Percentiles rank a stretch among this genome's conserved stretches.
These are phyloP conservation scores for Copidosoma aretas DNA, from an alignment of 2,888 invertebrate species.

Conservation along the genomic window DNA sequence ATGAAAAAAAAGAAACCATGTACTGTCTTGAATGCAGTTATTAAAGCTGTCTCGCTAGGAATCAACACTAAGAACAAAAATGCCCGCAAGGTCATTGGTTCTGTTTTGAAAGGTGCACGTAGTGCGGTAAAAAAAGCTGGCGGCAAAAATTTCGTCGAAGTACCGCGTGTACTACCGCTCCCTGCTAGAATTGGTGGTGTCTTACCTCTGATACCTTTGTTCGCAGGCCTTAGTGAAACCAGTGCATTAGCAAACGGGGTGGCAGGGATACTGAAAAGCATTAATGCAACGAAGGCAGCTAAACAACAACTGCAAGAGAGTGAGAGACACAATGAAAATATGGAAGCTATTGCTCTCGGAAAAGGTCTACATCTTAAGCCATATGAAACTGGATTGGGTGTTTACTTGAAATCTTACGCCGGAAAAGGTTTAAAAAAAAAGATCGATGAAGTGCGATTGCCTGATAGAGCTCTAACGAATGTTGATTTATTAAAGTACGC, in stretches of 20 bases:
- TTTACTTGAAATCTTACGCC: too few relatives aligned
- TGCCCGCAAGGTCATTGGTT: constrained; percentile 33
- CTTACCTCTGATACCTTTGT: constrained; percentile 46
- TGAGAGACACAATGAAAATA: constrained; percentile 54
- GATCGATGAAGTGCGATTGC: too few relatives aligned
- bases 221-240: constrained; percentile 46
- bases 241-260: constrained; percentile 56
- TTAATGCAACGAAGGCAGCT: too few relatives aligned
- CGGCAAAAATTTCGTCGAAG: constrained; percentile 29
- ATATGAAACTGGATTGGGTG: too few relatives aligned
- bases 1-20: background rate
- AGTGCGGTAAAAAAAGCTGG: constrained; percentile 14
- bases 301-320: constrained; percentile 42
- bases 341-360: constrained; percentile 55
- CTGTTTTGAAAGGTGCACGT: background rate
- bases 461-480: too few relatives aligned
- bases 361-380: too few relatives aligned
- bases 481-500: constrained; percentile 39
- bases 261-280: constrained; percentile 53
- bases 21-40: background rate
- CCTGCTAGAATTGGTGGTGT: background rate
- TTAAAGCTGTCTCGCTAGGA: constrained; percentile 26
- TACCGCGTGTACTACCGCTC: constrained; percentile 39
- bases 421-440: too few relatives aligned
- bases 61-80: constrained; percentile 12